A percentile compares a stretch with the other conserved stretches of the same genome.
phyloP scores from a whole-genome alignment of 1,140 invertebrate species.

The Steinernema feltiae region DNA sequence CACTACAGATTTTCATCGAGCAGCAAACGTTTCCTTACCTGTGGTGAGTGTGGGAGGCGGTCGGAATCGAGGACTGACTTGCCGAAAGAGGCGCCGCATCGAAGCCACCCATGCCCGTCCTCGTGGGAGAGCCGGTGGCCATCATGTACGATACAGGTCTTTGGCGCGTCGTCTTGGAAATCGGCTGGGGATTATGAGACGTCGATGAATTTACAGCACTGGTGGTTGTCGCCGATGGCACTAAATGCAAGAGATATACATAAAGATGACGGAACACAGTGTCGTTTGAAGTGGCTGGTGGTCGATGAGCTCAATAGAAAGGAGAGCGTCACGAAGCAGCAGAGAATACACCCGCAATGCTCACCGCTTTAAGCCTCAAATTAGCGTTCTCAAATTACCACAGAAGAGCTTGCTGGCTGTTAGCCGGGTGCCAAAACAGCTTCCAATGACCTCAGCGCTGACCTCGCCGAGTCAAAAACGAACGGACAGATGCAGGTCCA shows the following conservation, averaged over 20 bases:
- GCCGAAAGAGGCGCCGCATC: background rate
- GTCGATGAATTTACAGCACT: slow-evolving; percentile 3
- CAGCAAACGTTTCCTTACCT: slow-evolving; percentile 5
- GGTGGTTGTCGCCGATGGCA: slow-evolving; percentile 7
- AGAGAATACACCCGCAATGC: background rate
- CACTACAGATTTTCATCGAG: background rate
- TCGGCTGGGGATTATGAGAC: slow-evolving; percentile 5
- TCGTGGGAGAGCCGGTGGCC: background rate
- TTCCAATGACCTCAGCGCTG: background rate
- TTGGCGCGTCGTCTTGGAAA: background rate
- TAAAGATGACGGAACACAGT: background rate
- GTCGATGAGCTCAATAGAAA: too few species aligned
- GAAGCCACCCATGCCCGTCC: background rate
- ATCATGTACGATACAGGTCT: slow-evolving; percentile 5
- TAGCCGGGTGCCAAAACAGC: background rate
- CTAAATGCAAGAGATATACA: slow-evolving; percentile 13
- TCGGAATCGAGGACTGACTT: background rate
- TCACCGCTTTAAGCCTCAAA: background rate
- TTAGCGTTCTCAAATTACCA: background rate
- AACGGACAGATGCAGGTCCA: slow-evolving; percentile 5
- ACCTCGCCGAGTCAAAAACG: slow-evolving; percentile 11
- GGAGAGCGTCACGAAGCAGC: background rate
- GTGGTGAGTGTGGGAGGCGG: background rate
- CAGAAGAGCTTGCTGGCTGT: background rate
- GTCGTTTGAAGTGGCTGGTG: background rate